phyloP scores from a whole-genome alignment of 2,113 vertebrate species.

The Pan troglodytes region NHGRI_mPanTro3-v2.1_pri NC_072415.2:28278001-28278500 shows the following conservation, averaged over 20 bases:
- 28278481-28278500: not conserved
- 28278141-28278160: not conserved
- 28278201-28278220: conserved; percentile 8
- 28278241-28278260: not conserved
- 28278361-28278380: not conserved
- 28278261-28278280: not conserved
- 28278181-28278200: not conserved
- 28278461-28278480: not conserved
- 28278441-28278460: not conserved
- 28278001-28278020: not conserved
- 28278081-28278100: not conserved
- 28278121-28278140: not conserved
- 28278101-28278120: not conserved
- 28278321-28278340: not conserved
- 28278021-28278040: not conserved
- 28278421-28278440: not conserved
- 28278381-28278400: not conserved
- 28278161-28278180: not conserved
- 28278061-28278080: not conserved
- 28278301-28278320: not conserved
- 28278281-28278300: not conserved
- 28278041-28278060: not conserved
- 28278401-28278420: not conserved
- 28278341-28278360: not conserved
- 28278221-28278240: not conserved